These are phyloP conservation scores for Tylochromis polylepis DNA, from an alignment of 2,113 vertebrate genomes.

Conservation along the genomic window DNA sequence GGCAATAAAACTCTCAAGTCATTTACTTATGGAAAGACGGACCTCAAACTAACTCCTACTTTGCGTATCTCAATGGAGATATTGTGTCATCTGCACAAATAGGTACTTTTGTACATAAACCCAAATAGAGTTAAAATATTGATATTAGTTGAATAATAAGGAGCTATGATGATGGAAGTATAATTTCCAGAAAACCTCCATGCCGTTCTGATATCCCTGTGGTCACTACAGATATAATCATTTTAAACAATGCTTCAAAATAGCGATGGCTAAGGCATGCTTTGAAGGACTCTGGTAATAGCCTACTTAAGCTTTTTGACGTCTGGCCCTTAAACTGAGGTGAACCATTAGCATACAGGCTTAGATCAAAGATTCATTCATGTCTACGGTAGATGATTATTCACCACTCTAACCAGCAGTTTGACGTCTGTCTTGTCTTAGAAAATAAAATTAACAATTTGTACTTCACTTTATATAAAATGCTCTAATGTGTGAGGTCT, in stretches of 20 bases:
- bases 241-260: background rate
- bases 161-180: background rate
- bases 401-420: background rate
- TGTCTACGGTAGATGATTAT: background rate
- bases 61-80: background rate
- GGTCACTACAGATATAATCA: accelerated
- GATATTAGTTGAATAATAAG: background rate
- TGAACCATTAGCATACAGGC: background rate
- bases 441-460: background rate
- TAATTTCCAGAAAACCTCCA: background rate
- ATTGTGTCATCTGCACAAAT: background rate
- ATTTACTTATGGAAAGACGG: background rate
- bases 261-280: background rate
- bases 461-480: background rate
- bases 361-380: background rate
- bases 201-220: background rate
- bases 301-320: background rate
- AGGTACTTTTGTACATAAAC: background rate
- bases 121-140: background rate
- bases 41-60: background rate
- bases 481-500: background rate
- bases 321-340: background rate
- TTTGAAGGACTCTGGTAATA: background rate
- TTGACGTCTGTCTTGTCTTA: background rate
- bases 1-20: background rate